Evolutionary conservation across 2,888 invertebrate species (phyloP).

Genomic region (Microctonus aethiopoides): DNA sequence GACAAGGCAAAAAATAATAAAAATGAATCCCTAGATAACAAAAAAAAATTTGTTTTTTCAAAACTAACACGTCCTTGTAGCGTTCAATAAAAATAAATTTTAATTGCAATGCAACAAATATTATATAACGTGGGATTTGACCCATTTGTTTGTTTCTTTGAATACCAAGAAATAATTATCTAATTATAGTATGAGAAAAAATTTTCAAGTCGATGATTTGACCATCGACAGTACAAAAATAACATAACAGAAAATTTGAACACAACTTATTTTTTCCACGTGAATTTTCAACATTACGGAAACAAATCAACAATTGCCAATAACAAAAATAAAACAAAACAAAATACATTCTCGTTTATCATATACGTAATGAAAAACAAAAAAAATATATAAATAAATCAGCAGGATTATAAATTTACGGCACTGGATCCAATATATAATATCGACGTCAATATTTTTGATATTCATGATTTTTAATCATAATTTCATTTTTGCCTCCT

Average conservation of each 20-base stretch:
- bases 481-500: slow-evolving; percentile 28
- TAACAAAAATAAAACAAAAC: slow-evolving; percentile 16
- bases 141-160: not conserved
- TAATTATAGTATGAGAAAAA: not conserved
- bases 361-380: not conserved
- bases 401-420: slow-evolving; percentile 38
- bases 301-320: slow-evolving; percentile 20
- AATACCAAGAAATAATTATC: slow-evolving; percentile 13
- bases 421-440: slow-evolving; percentile 42
- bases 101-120: not conserved
- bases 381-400: slow-evolving; percentile 3
- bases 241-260: slow-evolving; percentile 32
- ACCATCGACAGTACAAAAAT: not conserved
- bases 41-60: not conserved
- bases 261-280: slow-evolving; percentile 8
- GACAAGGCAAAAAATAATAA: not conserved
- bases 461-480: slow-evolving; percentile 32
- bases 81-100: not conserved
- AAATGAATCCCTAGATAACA: not conserved
- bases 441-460: slow-evolving; percentile 33
- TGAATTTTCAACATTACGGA: slow-evolving; percentile 8
- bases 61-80: not conserved
- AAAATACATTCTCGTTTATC: slow-evolving; percentile 1
- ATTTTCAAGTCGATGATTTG: slow-evolving; percentile 16
- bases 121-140: not conserved